Conservation (phyloP, 2,888 invertebrate species). For the Arenicola marina region DNA sequence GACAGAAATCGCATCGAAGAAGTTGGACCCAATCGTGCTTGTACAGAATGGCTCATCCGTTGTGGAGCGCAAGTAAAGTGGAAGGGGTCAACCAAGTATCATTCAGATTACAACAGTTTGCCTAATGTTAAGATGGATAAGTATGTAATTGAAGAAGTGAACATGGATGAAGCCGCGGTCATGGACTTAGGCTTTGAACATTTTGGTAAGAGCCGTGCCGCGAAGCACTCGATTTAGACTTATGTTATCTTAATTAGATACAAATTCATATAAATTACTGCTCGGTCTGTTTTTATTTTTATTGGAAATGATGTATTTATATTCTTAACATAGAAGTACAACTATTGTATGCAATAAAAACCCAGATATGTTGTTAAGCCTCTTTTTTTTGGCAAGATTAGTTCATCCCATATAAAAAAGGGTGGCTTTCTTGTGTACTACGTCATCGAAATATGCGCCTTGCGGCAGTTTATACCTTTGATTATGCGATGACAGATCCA, state of each 20-base stretch:
- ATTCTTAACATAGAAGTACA: too few species aligned
- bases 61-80: conserved; percentile 86
- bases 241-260: neutral
- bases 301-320: too few species aligned
- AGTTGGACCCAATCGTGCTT: conserved; percentile 85
- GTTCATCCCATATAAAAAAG: too few species aligned
- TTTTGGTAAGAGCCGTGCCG: conserved; percentile 66
- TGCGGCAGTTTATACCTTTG: too few species aligned
- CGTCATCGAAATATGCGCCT: too few species aligned
- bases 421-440: too few species aligned
- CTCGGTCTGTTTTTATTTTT: too few species aligned
- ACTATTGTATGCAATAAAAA: too few species aligned
- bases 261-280: too few species aligned
- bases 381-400: too few species aligned
- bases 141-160: conserved; percentile 72
- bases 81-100: conserved; percentile 64
- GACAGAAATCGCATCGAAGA: conserved; percentile 46
- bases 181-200: conserved; percentile 84
- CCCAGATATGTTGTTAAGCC: too few species aligned
- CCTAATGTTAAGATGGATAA: conserved; percentile 65
- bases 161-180: conserved; percentile 80
- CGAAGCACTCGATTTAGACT: neutral
- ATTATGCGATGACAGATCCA: too few species aligned
- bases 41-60: conserved; percentile 92
- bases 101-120: conserved; percentile 77